Conservation (phyloP, 2,797 vertebrate species). For the Coilia nasus region DNA sequence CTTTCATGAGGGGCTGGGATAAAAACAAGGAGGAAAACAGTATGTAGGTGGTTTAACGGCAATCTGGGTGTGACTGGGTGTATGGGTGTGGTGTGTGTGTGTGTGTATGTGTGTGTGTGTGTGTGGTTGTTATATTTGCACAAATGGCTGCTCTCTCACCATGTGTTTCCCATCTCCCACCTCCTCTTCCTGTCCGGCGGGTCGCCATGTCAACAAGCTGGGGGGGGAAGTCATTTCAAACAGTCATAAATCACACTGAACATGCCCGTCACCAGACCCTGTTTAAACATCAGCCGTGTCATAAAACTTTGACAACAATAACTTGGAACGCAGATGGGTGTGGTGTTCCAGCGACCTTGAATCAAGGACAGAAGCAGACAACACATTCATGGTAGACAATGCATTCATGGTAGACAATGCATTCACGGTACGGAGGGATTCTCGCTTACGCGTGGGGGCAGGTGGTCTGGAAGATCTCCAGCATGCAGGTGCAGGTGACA, state of each 20-base stretch:
- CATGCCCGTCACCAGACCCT: background rate
- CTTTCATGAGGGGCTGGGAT: background rate
- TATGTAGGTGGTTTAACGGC: background rate
- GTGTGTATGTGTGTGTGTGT: constrained; percentile 24
- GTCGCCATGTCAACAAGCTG: constrained; percentile 91
- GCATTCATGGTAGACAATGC: background rate
- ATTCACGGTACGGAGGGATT: background rate
- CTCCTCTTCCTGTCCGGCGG: constrained; percentile 91
- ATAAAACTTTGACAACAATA: background rate
- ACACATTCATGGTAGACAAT: background rate
- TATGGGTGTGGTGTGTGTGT: background rate
- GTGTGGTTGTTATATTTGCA: constrained; percentile 38
- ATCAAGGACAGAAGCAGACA: no score
- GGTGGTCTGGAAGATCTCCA: constrained; percentile 95
- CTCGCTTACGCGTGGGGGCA: constrained; percentile 88
- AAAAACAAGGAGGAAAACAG: background rate
- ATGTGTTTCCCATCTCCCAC: constrained; percentile 83
- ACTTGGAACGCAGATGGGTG: no score
- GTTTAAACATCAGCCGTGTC: background rate
- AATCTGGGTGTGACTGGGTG: constrained; percentile 22
- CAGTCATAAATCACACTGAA: constrained; percentile 23
- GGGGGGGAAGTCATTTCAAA: constrained; percentile 43
- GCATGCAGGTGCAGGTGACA: constrained; percentile 91
- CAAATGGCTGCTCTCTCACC: constrained; percentile 74
- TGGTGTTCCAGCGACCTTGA: no score